These are phyloP conservation scores for Apteryx owenii DNA, from an alignment of 2,113 vertebrate genomes.

Conservation along the genomic window DNA sequence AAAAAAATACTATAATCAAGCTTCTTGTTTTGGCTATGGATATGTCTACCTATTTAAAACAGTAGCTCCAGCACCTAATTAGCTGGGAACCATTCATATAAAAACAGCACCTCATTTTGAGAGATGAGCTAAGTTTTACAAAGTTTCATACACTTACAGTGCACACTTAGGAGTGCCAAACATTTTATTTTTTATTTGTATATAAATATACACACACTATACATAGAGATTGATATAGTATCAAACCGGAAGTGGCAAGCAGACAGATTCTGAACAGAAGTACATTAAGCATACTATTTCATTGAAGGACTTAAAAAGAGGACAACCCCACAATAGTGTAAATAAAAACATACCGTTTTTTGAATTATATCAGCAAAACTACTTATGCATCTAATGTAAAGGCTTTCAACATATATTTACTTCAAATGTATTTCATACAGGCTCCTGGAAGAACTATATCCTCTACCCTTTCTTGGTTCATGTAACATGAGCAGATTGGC, in stretches of 20 bases:
- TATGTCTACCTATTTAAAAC: no score
- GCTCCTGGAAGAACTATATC: neutral
- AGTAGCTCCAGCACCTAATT: no score
- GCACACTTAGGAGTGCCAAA: neutral
- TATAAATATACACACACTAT: neutral
- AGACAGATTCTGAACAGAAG: neutral
- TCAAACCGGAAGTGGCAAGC: neutral
- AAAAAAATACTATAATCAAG: no score
- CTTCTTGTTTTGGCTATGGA: no score
- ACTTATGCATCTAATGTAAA: no score
- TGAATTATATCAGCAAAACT: no score
- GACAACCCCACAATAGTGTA: neutral
- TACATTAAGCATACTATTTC: neutral
- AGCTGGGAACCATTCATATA: no score
- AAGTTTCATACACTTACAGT: no score
- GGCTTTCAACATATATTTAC: neutral
- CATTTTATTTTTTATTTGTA: neutral
- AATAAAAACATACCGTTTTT: neutral
- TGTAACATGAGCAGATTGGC: neutral
- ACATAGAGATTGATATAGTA: neutral
- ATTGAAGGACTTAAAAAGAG: neutral
- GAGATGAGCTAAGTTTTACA: no score
- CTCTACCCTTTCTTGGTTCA: neutral
- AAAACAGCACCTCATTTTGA: no score
- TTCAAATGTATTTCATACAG: neutral